Evolutionary conservation across 2,888 invertebrate genomes (phyloP).

Genomic region (Chrysotoxum bicinctum): DNA sequence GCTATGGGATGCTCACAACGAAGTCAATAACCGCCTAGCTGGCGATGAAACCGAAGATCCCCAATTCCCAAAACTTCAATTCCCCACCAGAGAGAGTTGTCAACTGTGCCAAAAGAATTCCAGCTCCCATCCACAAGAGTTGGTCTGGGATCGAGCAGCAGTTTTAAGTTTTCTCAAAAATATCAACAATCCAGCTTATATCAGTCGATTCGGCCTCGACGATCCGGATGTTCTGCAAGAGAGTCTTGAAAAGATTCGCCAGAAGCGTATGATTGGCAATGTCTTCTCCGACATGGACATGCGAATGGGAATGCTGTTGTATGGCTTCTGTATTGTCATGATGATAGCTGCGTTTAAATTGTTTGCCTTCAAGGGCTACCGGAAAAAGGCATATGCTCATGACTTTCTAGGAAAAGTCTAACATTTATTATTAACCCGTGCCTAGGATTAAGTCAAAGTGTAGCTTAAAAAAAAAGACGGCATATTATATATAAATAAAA

Average conservation of each 20-base stretch:
- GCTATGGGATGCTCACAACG: slow-evolving; percentile 97
- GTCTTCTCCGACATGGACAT: slow-evolving; percentile 84
- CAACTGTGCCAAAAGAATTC: slow-evolving; percentile 83
- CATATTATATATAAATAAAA: not conserved
- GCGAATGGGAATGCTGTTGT: slow-evolving; percentile 89
- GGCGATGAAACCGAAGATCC: slow-evolving; percentile 96
- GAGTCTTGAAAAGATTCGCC: slow-evolving; percentile 76
- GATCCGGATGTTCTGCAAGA: slow-evolving; percentile 76
- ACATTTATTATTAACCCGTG: slow-evolving; percentile 68
- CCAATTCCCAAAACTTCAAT: slow-evolving; percentile 92
- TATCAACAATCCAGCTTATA: slow-evolving; percentile 78
- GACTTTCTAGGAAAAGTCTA: slow-evolving; percentile 88
- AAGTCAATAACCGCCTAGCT: slow-evolving; percentile 93
- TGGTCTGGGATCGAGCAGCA: slow-evolving; percentile 78
- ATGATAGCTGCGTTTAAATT: slow-evolving; percentile 89
- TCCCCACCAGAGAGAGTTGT: slow-evolving; percentile 88
- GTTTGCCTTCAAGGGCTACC: slow-evolving; percentile 86
- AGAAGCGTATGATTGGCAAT: slow-evolving; percentile 78
- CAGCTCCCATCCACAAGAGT: slow-evolving; percentile 49
- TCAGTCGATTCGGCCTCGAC: slow-evolving; percentile 78
- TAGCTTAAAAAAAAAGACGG: slow-evolving; percentile 44
- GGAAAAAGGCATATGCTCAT: slow-evolving; percentile 88
- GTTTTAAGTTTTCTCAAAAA: slow-evolving; percentile 79
- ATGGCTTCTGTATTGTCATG: slow-evolving; percentile 88
- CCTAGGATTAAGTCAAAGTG: slow-evolving; percentile 39